Conservation (phyloP, 2,113 vertebrate species). For the Mobula birostris region DNA sequence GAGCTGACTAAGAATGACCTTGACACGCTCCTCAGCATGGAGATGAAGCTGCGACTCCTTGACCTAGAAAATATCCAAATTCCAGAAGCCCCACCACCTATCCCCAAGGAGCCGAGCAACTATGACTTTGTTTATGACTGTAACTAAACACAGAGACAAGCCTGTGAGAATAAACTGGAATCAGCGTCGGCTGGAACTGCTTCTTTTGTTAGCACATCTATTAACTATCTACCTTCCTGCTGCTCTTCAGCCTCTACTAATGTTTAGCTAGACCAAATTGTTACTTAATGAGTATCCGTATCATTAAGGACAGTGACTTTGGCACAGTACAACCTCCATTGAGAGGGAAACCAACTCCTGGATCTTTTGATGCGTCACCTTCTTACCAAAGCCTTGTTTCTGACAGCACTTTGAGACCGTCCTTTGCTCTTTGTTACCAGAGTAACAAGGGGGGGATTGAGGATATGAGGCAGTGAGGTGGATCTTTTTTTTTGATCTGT, state of each 20-base stretch:
- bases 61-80: slow-evolving; percentile 99
- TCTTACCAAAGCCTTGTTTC: not conserved
- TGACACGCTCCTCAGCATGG: slow-evolving; percentile 96
- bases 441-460: not conserved
- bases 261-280: slow-evolving; percentile 23
- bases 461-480: too few species aligned
- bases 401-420: not conserved
- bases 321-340: not conserved
- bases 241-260: not conserved
- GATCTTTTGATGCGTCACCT: not conserved
- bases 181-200: slow-evolving; percentile 39
- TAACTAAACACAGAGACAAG: slow-evolving; percentile 66
- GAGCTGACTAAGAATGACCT: slow-evolving; percentile 88
- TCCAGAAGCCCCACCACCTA: slow-evolving; percentile 89
- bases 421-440: not conserved
- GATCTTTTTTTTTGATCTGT: not conserved
- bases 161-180: slow-evolving; percentile 63
- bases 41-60: slow-evolving; percentile 96
- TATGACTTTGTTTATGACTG: slow-evolving; percentile 99
- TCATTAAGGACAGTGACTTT: not conserved
- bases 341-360: not conserved
- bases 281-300: not conserved
- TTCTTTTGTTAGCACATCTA: not conserved
- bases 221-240: slow-evolving; percentile 8
- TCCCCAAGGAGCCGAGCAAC: slow-evolving; percentile 99